A percentile compares a stretch with the other conserved stretches of the same genome.
These are phyloP conservation scores for Nebria brevicollis DNA, from an alignment of 2,888 invertebrate genomes.

Conservation along the genomic window DNA sequence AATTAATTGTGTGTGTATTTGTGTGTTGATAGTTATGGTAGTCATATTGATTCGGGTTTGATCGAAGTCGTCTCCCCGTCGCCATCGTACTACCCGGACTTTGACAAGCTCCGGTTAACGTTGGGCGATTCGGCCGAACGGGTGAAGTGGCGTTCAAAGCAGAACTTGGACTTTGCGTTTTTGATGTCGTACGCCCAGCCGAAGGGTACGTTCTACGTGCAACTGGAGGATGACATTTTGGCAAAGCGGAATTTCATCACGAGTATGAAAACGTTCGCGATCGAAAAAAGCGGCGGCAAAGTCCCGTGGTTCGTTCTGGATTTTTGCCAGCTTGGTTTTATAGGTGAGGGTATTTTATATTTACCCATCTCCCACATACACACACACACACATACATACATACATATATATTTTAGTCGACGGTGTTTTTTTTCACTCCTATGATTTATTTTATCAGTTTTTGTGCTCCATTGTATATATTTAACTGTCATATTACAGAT, in stretches of 20 bases:
- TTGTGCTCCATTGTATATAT: too few species aligned
- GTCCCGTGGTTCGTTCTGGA: slow-evolving; percentile 92
- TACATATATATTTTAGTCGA: not conserved
- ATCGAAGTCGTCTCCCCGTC: slow-evolving; percentile 91
- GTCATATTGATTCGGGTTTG: slow-evolving; percentile 79
- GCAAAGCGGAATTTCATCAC: slow-evolving; percentile 86
- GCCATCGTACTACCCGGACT: slow-evolving; percentile 86
- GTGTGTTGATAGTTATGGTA: slow-evolving; percentile 58
- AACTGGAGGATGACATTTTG: slow-evolving; percentile 94
- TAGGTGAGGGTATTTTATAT: slow-evolving; percentile 68
- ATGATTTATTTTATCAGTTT: too few species aligned
- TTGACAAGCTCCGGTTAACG: slow-evolving; percentile 78
- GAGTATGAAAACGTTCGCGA: slow-evolving; percentile 85
- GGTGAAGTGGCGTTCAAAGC: slow-evolving; percentile 92
- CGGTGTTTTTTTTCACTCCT: too few species aligned
- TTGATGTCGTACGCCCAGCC: slow-evolving; percentile 93
- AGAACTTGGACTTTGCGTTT: slow-evolving; percentile 93
- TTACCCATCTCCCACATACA: not conserved
- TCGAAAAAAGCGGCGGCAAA: slow-evolving; percentile 78
- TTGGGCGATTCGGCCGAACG: slow-evolving; percentile 88
- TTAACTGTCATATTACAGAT: too few species aligned
- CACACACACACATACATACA: too few species aligned
- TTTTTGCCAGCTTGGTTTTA: slow-evolving; percentile 94
- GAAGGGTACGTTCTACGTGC: slow-evolving; percentile 89
- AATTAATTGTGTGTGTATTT: too few species aligned